phyloP scores from a whole-genome alignment of 1,140 invertebrate species.

The Solenopsis fugax region DNA sequence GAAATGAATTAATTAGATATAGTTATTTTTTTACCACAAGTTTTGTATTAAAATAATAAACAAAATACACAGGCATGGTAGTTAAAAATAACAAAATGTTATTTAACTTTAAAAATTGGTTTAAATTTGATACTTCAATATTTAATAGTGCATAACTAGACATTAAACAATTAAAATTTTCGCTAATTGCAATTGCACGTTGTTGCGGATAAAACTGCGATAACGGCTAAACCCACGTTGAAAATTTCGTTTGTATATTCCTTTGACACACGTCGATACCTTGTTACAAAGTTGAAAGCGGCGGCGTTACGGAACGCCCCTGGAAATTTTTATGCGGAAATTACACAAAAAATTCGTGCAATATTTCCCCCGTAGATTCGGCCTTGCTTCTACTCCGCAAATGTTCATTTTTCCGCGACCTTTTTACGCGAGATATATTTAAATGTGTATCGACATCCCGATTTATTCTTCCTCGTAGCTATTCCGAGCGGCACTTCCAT shows the following conservation, averaged over 20 bases:
- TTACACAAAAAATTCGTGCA: not conserved
- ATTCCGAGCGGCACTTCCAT: not conserved
- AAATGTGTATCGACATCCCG: constrained; percentile 5
- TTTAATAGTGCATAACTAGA: too few relatives aligned
- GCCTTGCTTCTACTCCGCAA: not conserved
- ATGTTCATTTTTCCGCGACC: constrained; percentile 30
- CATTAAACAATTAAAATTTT: not conserved
- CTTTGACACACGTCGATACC: constrained; percentile 1
- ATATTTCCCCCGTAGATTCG: constrained; percentile 19
- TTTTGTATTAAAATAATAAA: too few relatives aligned
- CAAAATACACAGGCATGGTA: too few relatives aligned
- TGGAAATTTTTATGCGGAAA: constrained; percentile 27
- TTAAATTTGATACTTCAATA: too few relatives aligned
- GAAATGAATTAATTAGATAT: too few relatives aligned
- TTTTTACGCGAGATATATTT: constrained; percentile 36
- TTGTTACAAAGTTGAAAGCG: constrained; percentile 7
- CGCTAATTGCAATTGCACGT: not conserved
- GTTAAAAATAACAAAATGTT: too few relatives aligned
- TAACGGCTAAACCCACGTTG: not conserved
- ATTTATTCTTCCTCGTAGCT: not conserved
- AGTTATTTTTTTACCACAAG: too few relatives aligned
- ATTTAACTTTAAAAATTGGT: too few relatives aligned
- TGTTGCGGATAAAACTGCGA: not conserved
- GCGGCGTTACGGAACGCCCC: not conserved
- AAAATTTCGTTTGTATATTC: constrained; percentile 13